A percentile compares a stretch with the other conserved stretches of the same genome.
phyloP scores from a whole-genome alignment of 2,888 invertebrate species.

The Caradrina kadenii region DNA sequence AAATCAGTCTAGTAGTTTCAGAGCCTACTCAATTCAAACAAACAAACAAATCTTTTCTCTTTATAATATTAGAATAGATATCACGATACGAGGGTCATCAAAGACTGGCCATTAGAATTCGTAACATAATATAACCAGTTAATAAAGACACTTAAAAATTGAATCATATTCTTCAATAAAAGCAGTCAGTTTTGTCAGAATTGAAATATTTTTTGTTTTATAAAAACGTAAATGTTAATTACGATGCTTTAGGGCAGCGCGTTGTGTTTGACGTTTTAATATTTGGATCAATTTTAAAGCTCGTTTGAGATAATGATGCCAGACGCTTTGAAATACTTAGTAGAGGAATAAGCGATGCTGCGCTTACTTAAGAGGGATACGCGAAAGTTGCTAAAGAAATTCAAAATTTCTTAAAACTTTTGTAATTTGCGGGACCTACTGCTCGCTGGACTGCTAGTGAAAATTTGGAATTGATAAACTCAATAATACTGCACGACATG shows the following conservation, averaged over 20 bases:
- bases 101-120: slow-evolving; percentile 1
- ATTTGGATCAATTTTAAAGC: slow-evolving; percentile 16
- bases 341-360: background rate
- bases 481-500: too few species aligned
- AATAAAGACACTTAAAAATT: background rate
- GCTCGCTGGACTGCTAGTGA: too few species aligned
- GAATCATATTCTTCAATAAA: background rate
- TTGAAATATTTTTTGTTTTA: background rate
- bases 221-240: slow-evolving; percentile 11
- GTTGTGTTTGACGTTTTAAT: slow-evolving; percentile 7
- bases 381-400: too few species aligned
- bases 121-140: slow-evolving; percentile 1
- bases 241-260: background rate
- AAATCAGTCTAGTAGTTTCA: too few species aligned
- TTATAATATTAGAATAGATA: too few species aligned
- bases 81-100: background rate
- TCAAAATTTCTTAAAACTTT: too few species aligned
- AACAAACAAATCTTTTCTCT: too few species aligned
- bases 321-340: slow-evolving; percentile 14
- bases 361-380: too few species aligned
- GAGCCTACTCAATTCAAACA: too few species aligned
- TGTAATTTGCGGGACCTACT: too few species aligned
- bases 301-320: background rate
- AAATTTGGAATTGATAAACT: too few species aligned
- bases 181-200: background rate